These are phyloP conservation scores for Orchesellides sinensis DNA, from an alignment of 2,888 invertebrate species.

Conservation along the genomic window DNA sequence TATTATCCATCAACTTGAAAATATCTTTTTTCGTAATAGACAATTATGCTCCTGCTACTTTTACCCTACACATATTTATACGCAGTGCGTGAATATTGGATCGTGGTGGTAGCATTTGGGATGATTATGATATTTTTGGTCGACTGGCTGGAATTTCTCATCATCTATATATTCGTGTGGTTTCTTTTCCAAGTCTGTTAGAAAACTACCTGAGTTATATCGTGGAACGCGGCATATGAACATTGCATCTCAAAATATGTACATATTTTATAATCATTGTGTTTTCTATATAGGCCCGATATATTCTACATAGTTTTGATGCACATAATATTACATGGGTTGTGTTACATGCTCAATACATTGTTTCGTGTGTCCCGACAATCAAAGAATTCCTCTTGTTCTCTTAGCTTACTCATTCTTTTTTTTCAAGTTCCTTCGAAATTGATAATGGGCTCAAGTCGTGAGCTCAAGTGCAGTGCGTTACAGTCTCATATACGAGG, in stretches of 20 bases:
- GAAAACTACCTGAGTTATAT: too few relatives aligned
- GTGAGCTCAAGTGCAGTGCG: constrained; percentile 33
- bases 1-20: constrained; percentile 68
- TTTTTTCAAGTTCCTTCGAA: constrained; percentile 23
- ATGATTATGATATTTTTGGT: constrained; percentile 23
- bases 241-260: too few relatives aligned
- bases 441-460: constrained; percentile 45
- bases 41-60: constrained; percentile 33
- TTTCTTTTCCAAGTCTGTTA: constrained; percentile 30
- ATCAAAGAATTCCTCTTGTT: not conserved
- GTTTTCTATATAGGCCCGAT: too few relatives aligned
- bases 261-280: too few relatives aligned
- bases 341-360: too few relatives aligned
- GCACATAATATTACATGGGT: too few relatives aligned
- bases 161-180: constrained; percentile 51
- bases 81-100: not conserved
- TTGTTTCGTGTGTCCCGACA: constrained; percentile 11
- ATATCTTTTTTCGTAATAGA: constrained; percentile 48
- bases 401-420: constrained; percentile 6
- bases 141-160: constrained; percentile 43
- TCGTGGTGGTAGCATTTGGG: too few relatives aligned
- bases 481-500: constrained; percentile 9
- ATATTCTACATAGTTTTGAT: too few relatives aligned
- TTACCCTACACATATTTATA: too few relatives aligned
- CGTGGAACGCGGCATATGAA: too few relatives aligned